phyloP scores from a whole-genome alignment of 2,888 invertebrate species.

The Carterocephalus palaemon region DNA sequence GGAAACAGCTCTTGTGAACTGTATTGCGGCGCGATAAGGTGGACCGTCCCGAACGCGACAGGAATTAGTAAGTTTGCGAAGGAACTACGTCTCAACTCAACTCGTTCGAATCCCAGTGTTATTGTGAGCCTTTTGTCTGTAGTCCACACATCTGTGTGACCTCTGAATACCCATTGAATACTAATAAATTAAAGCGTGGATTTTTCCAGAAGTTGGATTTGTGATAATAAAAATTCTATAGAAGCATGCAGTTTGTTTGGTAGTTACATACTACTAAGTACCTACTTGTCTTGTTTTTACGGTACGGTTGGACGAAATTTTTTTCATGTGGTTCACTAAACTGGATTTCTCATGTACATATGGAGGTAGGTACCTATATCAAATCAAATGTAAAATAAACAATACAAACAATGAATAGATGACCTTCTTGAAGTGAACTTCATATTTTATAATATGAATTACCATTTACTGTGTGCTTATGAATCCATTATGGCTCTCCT shows the following conservation, averaged over 20 bases:
- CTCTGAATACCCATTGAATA: slow-evolving; percentile 50
- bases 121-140: slow-evolving; percentile 57
- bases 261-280: slow-evolving; percentile 8
- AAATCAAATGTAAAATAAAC: too few species aligned
- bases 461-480: too few species aligned
- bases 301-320: too few species aligned
- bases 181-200: slow-evolving; percentile 34
- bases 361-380: too few species aligned
- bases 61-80: slow-evolving; percentile 33
- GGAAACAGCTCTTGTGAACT: slow-evolving; percentile 9
- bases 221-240: slow-evolving; percentile 22
- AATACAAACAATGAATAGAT: too few species aligned
- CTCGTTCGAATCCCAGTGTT: slow-evolving; percentile 51
- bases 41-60: neutral
- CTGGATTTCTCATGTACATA: too few species aligned
- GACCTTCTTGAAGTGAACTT: too few species aligned
- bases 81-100: slow-evolving; percentile 60
- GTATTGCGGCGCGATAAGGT: slow-evolving; percentile 21
- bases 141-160: slow-evolving; percentile 62
- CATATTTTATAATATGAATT: too few species aligned
- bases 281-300: too few species aligned
- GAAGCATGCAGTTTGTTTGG: slow-evolving; percentile 11
- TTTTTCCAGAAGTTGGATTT: slow-evolving; percentile 23
- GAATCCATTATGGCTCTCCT: too few species aligned
- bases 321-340: too few species aligned